phyloP scores from a whole-genome alignment of 2,888 invertebrate species.

The Orthonevra nobilis region DNA sequence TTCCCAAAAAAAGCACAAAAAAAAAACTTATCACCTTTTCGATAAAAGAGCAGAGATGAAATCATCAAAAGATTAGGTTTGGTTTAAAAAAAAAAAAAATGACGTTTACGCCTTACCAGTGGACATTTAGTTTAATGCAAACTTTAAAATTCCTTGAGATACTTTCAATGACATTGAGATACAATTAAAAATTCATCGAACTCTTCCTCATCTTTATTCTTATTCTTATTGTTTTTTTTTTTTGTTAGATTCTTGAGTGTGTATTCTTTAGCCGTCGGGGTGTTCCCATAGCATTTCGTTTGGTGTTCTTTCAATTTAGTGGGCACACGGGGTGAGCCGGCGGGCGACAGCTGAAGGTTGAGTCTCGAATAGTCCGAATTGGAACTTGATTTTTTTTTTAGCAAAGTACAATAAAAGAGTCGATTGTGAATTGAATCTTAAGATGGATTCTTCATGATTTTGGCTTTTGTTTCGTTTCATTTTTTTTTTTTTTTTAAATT shows the following conservation, averaged over 20 bases:
- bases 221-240: no score
- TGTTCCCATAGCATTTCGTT: constrained; percentile 1
- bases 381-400: neutral
- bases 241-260: neutral
- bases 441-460: neutral
- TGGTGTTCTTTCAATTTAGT: no score
- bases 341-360: no score
- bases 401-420: constrained; percentile 1
- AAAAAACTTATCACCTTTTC: neutral
- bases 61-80: no score
- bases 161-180: constrained; percentile 45
- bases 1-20: no score
- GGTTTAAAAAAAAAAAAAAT: neutral
- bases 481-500: constrained; percentile 1
- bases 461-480: neutral
- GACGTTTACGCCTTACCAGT: neutral
- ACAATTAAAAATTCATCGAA: constrained; percentile 54
- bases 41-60: neutral
- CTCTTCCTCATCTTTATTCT: constrained; percentile 5
- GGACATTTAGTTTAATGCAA: constrained; percentile 6
- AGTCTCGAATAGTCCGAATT: no score
- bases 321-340: no score
- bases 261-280: constrained; percentile 1
- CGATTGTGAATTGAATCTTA: constrained; percentile 30
- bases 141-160: constrained; percentile 19